Conservation (phyloP, 1,140 invertebrate species). For the Reticulitermes speratus region DNA sequence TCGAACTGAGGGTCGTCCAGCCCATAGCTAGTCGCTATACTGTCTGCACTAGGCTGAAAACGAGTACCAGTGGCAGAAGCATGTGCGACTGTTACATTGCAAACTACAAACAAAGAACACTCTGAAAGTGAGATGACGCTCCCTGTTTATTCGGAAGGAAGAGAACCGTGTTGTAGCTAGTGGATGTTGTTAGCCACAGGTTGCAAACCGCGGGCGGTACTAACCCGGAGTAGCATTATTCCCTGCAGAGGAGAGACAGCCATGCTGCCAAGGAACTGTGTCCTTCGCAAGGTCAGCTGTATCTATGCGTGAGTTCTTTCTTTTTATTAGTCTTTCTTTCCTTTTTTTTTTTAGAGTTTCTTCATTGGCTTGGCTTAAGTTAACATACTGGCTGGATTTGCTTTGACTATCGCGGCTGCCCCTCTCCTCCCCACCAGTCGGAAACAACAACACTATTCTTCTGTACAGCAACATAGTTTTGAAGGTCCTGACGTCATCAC, state of each 20-base stretch:
- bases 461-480: not conserved
- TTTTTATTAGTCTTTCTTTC: not conserved
- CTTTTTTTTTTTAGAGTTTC: not conserved
- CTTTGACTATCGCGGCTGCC: not conserved
- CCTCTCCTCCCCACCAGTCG: not conserved
- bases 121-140: too few relatives aligned
- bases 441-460: not conserved
- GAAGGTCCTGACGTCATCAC: not conserved
- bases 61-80: too few relatives aligned
- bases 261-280: not conserved
- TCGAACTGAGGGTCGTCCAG: too few relatives aligned
- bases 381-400: conserved; percentile 18
- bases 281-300: conserved; percentile 17
- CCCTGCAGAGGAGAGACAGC: not conserved
- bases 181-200: not conserved
- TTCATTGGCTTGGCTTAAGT: conserved; percentile 15
- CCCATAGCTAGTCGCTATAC: too few relatives aligned
- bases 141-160: too few relatives aligned
- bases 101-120: too few relatives aligned
- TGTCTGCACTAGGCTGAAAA: too few relatives aligned
- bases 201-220: not conserved
- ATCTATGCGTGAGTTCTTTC: not conserved
- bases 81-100: too few relatives aligned
- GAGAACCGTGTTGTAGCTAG: not conserved
- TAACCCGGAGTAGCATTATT: conserved; percentile 5